These are phyloP conservation scores for Fistularia commersonii DNA, from an alignment of 2,797 vertebrate genomes.

Conservation along the genomic window DNA sequence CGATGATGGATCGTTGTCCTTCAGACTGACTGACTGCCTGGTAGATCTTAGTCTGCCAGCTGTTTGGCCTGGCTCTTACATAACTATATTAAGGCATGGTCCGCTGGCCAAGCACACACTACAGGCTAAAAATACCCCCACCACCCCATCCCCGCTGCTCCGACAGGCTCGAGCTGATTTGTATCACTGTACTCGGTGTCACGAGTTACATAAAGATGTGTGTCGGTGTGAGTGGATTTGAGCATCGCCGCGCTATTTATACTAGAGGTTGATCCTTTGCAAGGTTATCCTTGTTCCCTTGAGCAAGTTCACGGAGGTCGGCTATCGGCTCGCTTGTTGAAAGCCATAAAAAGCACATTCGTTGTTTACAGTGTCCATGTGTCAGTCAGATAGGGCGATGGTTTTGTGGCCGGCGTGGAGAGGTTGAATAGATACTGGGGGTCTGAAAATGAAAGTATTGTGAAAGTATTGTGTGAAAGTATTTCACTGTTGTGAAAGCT, in stretches of 20 bases:
- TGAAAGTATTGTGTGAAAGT: background rate
- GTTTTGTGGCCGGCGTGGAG: background rate
- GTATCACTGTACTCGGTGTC: constrained; percentile 22
- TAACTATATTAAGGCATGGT: constrained; percentile 74
- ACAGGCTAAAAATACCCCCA: constrained; percentile 69
- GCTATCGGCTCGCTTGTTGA: background rate
- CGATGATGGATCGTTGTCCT: constrained; percentile 8
- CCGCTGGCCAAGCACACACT: constrained; percentile 36
- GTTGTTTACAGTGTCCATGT: background rate
- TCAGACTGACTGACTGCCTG: constrained; percentile 25
- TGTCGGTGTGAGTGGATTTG: constrained; percentile 46
- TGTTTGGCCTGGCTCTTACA: constrained; percentile 61
- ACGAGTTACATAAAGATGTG: constrained; percentile 33
- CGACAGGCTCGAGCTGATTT: constrained; percentile 32
- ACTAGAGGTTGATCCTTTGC: constrained; percentile 26
- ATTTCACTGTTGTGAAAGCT: background rate
- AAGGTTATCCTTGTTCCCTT: constrained; percentile 16
- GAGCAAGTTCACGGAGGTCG: constrained; percentile 11
- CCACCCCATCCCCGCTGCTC: constrained; percentile 34
- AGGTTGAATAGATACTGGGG: background rate
- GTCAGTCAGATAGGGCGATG: background rate
- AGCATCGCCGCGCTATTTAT: constrained; percentile 44
- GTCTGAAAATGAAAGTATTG: background rate
- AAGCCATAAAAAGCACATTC: background rate
- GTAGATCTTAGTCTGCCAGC: constrained; percentile 40